These are phyloP conservation scores for Lasioglossum baleicum DNA, from an alignment of 1,140 invertebrate genomes.

Conservation along the genomic window DNA sequence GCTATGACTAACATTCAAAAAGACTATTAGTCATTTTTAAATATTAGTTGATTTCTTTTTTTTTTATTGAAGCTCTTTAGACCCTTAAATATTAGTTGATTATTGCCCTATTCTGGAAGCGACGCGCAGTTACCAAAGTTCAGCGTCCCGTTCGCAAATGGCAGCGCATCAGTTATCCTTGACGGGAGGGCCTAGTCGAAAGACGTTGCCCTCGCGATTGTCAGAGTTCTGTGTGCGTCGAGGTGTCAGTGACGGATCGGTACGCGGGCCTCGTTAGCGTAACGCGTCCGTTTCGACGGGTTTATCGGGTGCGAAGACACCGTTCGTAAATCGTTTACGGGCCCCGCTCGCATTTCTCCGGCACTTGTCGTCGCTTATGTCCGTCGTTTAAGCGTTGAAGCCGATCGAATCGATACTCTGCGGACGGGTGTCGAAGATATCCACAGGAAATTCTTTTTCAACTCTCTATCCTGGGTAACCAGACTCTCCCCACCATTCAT, in stretches of 20 bases:
- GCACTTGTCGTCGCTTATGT: constrained; percentile 4
- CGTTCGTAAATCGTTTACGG: constrained; percentile 18
- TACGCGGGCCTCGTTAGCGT: background rate
- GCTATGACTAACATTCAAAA: too few relatives aligned
- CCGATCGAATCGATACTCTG: constrained; percentile 36
- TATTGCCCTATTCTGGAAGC: too few relatives aligned
- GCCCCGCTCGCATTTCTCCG: background rate
- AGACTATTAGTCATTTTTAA: too few relatives aligned
- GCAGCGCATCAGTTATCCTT: too few relatives aligned
- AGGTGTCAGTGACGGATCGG: constrained; percentile 5
- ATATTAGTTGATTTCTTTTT: too few relatives aligned
- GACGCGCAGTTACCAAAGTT: too few relatives aligned
- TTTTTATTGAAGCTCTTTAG: too few relatives aligned
- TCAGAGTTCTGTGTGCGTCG: too few relatives aligned
- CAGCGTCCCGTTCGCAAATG: too few relatives aligned
- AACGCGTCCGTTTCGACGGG: background rate
- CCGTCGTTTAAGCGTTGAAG: constrained; percentile 7
- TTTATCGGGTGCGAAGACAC: background rate
- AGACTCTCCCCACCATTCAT: background rate
- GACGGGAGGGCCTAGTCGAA: background rate
- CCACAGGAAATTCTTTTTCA: constrained; percentile 39
- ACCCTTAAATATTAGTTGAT: too few relatives aligned
- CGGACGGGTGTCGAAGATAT: constrained; percentile 34
- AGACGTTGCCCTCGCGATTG: background rate
- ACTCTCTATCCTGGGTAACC: constrained; percentile 13